These are phyloP conservation scores for Dasypogon diadema DNA, from an alignment of 2,888 invertebrate genomes.

Conservation along the genomic window DNA sequence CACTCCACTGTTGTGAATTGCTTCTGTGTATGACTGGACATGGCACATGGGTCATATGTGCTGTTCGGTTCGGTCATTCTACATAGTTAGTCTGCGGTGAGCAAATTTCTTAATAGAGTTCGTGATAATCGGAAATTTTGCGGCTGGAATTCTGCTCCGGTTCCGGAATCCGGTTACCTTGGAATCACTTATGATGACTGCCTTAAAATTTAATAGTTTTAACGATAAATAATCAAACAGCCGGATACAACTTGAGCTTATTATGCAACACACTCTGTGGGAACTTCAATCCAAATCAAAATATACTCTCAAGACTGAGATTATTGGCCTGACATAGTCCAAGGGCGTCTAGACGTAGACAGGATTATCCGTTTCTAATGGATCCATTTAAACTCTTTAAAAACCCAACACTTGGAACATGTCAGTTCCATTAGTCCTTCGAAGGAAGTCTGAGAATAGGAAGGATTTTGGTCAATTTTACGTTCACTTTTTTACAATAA, in stretches of 20 bases:
- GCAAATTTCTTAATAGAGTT: slow-evolving; percentile 13
- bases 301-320: too few relatives aligned
- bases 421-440: background rate
- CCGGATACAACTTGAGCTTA: too few relatives aligned
- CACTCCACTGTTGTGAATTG: background rate
- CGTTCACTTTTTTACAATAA: background rate
- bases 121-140: slow-evolving; percentile 33
- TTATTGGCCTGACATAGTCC: too few relatives aligned
- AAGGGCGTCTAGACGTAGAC: background rate
- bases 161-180: slow-evolving; percentile 20
- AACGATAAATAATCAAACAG: too few relatives aligned
- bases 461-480: background rate
- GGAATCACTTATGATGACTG: too few relatives aligned
- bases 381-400: background rate
- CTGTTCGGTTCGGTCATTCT: background rate
- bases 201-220: background rate
- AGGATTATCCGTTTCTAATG: background rate
- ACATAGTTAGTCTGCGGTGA: background rate
- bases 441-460: background rate
- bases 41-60: slow-evolving; percentile 1
- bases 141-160: slow-evolving; percentile 11
- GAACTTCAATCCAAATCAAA: too few relatives aligned
- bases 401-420: background rate
- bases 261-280: too few relatives aligned
- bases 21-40: background rate